Evolutionary conservation across 2,888 invertebrate genomes (phyloP), one percentile per base, ranked within the genome.

Genomic region (Machimus atricapillus): DNA sequence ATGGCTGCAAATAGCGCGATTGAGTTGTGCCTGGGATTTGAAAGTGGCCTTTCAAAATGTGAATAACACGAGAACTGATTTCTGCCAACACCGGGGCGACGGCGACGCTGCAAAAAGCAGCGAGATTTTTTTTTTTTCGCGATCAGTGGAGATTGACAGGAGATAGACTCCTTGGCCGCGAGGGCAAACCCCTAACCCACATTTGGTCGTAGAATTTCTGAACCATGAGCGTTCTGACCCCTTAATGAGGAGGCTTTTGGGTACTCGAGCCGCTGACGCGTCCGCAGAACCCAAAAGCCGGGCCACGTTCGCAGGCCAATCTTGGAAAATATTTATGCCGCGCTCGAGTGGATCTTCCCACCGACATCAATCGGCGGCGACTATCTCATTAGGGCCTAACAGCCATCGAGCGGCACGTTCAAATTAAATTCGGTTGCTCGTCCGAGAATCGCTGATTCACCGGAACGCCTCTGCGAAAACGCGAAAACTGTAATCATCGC

Each of bases 351-450:
- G 43, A 78, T 78, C 78, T 78, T 78, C 78, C 78, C 78, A 78
- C 37, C 78, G 78, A 37, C 78, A 78, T 78, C 78, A 76, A 76
- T 37, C 76, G 78, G 19, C 43, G 37, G 40, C 19, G 8, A 23
- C 27, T 81, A 81, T 56, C 81, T 56, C 81, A 81, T 81, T 81
- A 81, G 52, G 56, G 27, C 27, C 56, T 34, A 81, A 56, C 81
- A 52, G 56, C 81, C 81, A 56, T 81, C 78, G 23, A 78, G 43
- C 78, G 78, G 81, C 56, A 56, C 34, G 19, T 56, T 52, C 56
- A 81, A 81, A 81, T 56, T 40, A 81, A 81, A 81, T 56, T 81
- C 81, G 81, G 81, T 23, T 81, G 81, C 81, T 34, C 52, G 16
- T 81, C 34, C 34, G 34, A 12, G 27, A 52, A 19, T 3, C 43